A percentile compares a stretch with the other conserved stretches of the same genome.
phyloP scores from a whole-genome alignment of 2,888 invertebrate species.

The Hermodice carunculata region DNA sequence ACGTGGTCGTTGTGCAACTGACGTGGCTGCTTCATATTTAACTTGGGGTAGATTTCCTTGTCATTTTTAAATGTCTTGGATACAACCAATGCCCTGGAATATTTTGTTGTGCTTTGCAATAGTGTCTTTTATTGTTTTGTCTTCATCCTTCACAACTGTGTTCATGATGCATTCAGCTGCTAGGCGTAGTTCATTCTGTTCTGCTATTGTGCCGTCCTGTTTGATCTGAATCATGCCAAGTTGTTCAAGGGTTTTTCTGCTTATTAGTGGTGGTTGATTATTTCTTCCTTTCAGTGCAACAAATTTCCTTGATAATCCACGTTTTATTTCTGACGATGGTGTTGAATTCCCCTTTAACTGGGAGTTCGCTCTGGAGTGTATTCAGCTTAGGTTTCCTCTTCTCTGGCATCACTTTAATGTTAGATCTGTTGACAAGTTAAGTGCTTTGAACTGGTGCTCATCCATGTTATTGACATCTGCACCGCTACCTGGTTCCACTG shows the following conservation, averaged over 20 bases:
- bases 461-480: slow-evolving; percentile 26
- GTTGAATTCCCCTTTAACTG: slow-evolving; percentile 14
- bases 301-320: not conserved
- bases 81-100: not conserved
- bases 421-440: slow-evolving; percentile 7
- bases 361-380: not conserved
- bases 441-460: slow-evolving; percentile 25
- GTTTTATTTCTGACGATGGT: slow-evolving; percentile 7
- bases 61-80: too few relatives aligned
- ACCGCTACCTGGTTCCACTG: slow-evolving; percentile 14
- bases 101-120: not conserved
- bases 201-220: slow-evolving; percentile 10
- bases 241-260: slow-evolving; percentile 8
- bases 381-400: not conserved
- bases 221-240: slow-evolving; percentile 19
- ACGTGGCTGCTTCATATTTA: too few relatives aligned
- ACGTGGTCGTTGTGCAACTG: slow-evolving; percentile 15
- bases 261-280: slow-evolving; percentile 18
- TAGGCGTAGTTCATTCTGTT: not conserved
- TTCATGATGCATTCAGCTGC: too few relatives aligned
- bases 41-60: too few relatives aligned
- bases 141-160: not conserved
- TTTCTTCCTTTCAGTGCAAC: slow-evolving; percentile 9
- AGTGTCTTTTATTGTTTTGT: not conserved
- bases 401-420: not conserved